Base-by-base conservation (phyloP, 2,888 invertebrate genomes). In the Agonopterix subpropinquella region DNA sequence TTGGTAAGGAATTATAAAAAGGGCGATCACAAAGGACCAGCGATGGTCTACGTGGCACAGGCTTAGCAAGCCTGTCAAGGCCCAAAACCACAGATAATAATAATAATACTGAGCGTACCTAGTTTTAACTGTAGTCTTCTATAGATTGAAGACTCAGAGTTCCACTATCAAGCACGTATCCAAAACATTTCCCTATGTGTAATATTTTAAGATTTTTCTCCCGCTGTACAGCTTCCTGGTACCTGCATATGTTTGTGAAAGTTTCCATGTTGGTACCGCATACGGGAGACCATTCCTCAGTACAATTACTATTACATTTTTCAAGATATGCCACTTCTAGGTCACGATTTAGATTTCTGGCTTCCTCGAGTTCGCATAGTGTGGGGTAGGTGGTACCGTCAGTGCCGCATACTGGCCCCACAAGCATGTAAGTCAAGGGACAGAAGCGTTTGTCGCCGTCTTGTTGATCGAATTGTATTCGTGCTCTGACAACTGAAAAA, bases 171-270 rank as follows among this genome's bases (percentile, higher is more conserved):
- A 18, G 18, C 18, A 18, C 18, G 18, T 4, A 3, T 18, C 4
- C 18, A 5, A 37, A 43, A 11, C 44, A 44, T 8, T n/a, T n/a
- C 36, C 60, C 60, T 1, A 47, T 43, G 45, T 60, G 62, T 9
- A 60, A 51, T 7, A 62, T 44, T 46, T 51, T 49, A 8, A 62
- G 60, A 3, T 56, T 47, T 11, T 15, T 3, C 18, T 55, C 48
- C 0, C 0, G 5, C 36, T 49, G 52, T n/a, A 51, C 49, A 10
- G 56, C 62, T 15, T 52, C 41, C 28, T 49, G 47, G 9, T 57
- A 62, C 15, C 57, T 43, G 42, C 65, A 67, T 9, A 55, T n/a
- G 36, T 65, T 65, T 7, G 57, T 55, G 45, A 66, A 65, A 2
- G 65, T 59, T 10, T 57, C 50, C 48, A 56, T 47, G 36, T 65